Base-by-base conservation (phyloP, 2,888 invertebrate species). In the Ophion ventricosus region DNA sequence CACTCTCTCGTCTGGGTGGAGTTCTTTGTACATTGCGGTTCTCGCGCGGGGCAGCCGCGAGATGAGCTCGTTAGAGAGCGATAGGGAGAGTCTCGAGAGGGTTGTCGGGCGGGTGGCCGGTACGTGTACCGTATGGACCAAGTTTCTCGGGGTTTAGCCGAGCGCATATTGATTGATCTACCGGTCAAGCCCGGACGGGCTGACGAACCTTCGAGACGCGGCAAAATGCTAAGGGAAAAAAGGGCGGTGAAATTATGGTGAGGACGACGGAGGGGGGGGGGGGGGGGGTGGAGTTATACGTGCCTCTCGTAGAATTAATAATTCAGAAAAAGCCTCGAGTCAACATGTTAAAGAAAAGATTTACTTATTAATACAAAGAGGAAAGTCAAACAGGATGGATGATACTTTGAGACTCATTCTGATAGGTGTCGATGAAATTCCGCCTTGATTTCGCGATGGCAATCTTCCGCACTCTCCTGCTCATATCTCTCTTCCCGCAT, bases 151-250 rank as follows among this genome's bases (percentile, higher is more conserved):
- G 85, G 78, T 70, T 89, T 88, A 87, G 87, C 91, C 87, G 88
- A 86, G 86, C 80, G 82, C 82, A 87, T 91, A 92, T 92, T 92
- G 92, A 92, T 92, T 92, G 92, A 92, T 92, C 92, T 92, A 91
- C 91, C 79, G 88, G 91, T 89, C 91, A 88, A 90, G 88, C 88
- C 25, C 35, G 88, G 88, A 90, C 88, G 89, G 90, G 89, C 90
- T 90, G 90, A 88, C 85, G 87, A 88, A 66, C 57, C 66, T 74
- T 80, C 35, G 59, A 74, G 88, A 87, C 86, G 87, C 87, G 88
- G 77, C 73, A 76, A 80, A 70, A 89, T 88, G 87, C 87, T 83
- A 83, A 85, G 84, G 85, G 78, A 81, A 87, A 86, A 86, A 77
- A 86, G 77, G 79, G 78, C 76, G 83, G 76, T 73, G 64, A 84